Percentiles rank a stretch among this genome's conserved stretches.
These are phyloP conservation scores for Oncorhynchus nerka DNA, from an alignment of 2,113 vertebrate genomes.

Conservation along the genomic window DNA sequence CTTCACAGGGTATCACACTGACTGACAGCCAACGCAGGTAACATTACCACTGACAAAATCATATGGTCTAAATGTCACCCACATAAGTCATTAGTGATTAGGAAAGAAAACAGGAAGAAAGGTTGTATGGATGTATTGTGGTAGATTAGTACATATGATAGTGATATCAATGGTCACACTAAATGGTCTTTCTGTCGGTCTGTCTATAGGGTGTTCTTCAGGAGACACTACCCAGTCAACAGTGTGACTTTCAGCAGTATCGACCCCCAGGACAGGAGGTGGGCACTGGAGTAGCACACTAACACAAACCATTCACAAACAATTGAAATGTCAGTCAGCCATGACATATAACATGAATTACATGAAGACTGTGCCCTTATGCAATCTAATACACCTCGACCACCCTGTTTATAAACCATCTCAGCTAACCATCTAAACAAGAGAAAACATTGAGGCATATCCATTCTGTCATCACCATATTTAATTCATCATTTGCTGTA, in stretches of 20 bases:
- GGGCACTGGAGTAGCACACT: conserved; percentile 3
- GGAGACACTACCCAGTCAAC: conserved; percentile 87
- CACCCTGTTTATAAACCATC: not conserved
- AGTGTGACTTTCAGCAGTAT: conserved; percentile 87
- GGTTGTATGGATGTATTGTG: not conserved
- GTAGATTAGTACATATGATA: not conserved
- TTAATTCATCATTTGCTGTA: not conserved
- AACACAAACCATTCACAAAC: too few species aligned
- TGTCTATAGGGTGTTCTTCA: conserved; percentile 83
- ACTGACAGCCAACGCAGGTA: conserved; percentile 90
- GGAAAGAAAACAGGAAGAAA: too few species aligned
- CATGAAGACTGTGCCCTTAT: not conserved
- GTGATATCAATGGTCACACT: not conserved
- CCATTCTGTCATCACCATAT: not conserved
- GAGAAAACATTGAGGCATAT: not conserved
- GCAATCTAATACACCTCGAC: not conserved
- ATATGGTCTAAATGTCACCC: too few species aligned
- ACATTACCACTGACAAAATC: not conserved
- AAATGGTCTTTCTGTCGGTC: conserved; percentile 1
- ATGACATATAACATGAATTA: too few species aligned
- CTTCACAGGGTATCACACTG: conserved; percentile 87
- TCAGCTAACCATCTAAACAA: conserved; percentile 21
- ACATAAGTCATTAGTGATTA: too few species aligned
- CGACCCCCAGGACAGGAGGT: conserved; percentile 90
- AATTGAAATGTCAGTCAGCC: too few species aligned